These are phyloP conservation scores for Emydocephalus ijimae DNA, from an alignment of 2,113 vertebrate species.

Conservation along the genomic window DNA sequence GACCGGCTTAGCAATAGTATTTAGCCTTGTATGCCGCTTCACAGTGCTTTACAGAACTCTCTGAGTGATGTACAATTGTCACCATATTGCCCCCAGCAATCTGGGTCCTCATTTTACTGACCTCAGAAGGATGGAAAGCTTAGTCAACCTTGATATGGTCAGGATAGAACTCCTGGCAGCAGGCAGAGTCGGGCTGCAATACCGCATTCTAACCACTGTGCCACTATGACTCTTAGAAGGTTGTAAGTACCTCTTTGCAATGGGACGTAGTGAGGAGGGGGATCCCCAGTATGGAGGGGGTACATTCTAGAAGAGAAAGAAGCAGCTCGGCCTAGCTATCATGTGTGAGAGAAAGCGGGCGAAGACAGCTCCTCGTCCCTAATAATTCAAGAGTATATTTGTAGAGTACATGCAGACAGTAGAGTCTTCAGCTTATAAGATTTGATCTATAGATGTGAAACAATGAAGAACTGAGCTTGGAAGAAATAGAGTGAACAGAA, in stretches of 20 bases:
- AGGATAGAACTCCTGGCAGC: not conserved
- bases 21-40: not conserved
- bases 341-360: not conserved
- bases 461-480: not conserved
- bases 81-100: not conserved
- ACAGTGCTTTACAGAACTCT: not conserved
- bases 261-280: not conserved
- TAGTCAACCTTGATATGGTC: not conserved
- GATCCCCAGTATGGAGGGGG: not conserved
- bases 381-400: not conserved
- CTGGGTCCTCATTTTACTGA: not conserved
- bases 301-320: not conserved
- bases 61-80: not conserved
- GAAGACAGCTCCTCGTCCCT: not conserved
- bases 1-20: not conserved
- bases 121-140: not conserved
- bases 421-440: not conserved
- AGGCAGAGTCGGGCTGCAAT: not conserved
- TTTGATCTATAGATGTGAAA: not conserved
- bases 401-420: not conserved
- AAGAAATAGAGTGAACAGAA: not conserved
- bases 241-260: not conserved
- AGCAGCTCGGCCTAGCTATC: not conserved
- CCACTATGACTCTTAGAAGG: not conserved
- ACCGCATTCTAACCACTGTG: not conserved